Evolutionary conservation across 2,113 vertebrate species (phyloP), one percentile per base, ranked within the genome.

Genomic region (Oxyura jamaicensis): DNA sequence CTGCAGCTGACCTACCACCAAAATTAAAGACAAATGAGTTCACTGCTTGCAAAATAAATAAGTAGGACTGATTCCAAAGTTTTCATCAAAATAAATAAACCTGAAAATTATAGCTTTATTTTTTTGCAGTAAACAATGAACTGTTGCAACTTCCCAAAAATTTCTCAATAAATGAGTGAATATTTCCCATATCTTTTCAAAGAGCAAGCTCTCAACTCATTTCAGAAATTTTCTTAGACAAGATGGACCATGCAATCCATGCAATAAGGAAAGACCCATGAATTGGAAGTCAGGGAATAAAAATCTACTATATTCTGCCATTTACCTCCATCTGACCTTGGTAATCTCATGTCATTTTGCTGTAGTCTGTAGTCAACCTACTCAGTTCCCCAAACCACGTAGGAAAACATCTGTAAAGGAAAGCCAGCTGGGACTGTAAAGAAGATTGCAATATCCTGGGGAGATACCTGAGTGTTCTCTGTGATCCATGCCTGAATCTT

Each of bases 381-480:
- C 67, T 77, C 19, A 29, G 53, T 79, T 72, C 86, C 76, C 55
- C 73, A 71, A 83, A 71, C 33, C 13, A 4, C 44, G 76, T 39
- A 65, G 79, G 90, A 91, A 93, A 94, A 91, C 83, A 88, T 71
- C 90, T 86, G 75, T 28, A 68, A 80, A 78, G 69, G 73, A 93
- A 91, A 91, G 75, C 80, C 86, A 88, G 79, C 82, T 93, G 93
- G 19, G 85, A 13, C 65, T 42, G 80, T 5, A 8, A 55, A 55
- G 83, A 39, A 65, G 58, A 20, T 1, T n/a, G 77, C 29, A 5
- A 1, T 20, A 7, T 72, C 85, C 87, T 36, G 50, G 67, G 62
- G 63, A 83, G 67, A 33, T 23, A n/a, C 62, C 72, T 69, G 72
- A 52, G 59, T 14, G 76, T 94, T 48, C 50, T 60, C 44, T 60